These are phyloP conservation scores for Amniataba percoides DNA, from an alignment of 2,797 vertebrate species.

Conservation along the genomic window DNA sequence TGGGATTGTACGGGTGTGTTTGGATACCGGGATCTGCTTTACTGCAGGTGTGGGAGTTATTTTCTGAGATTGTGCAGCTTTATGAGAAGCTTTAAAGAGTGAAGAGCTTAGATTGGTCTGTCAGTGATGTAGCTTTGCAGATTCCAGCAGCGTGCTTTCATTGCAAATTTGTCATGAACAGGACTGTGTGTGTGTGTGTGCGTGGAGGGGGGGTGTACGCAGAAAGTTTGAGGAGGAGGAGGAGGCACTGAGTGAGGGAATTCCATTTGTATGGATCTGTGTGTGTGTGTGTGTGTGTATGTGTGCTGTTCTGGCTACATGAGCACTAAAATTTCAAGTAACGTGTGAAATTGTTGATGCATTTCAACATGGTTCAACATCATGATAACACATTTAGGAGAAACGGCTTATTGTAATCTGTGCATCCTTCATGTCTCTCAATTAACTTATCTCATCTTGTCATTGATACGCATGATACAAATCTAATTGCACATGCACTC, in stretches of 20 bases:
- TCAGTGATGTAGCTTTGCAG: constrained; percentile 72
- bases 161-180: constrained; percentile 72
- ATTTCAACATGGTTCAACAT: constrained; percentile 17
- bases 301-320: constrained; percentile 15
- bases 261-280: constrained; percentile 72
- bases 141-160: constrained; percentile 70
- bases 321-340: constrained; percentile 31
- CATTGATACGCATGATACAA: constrained; percentile 23
- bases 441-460: constrained; percentile 15
- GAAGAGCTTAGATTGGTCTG: constrained; percentile 72
- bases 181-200: constrained; percentile 36
- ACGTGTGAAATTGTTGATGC: constrained; percentile 14
- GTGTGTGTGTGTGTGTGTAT: constrained; percentile 33
- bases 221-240: constrained; percentile 74
- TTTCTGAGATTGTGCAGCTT: constrained; percentile 70
- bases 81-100: constrained; percentile 73
- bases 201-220: constrained; percentile 10
- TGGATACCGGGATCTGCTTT: constrained; percentile 65
- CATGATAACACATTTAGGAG: constrained; percentile 8
- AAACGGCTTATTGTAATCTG: not conserved
- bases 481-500: constrained; percentile 27
- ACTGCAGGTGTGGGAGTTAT: constrained; percentile 81
- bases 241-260: constrained; percentile 70
- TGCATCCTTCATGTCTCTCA: constrained; percentile 6
- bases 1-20: constrained; percentile 37